Conservation (phyloP, 1,140 invertebrate species). For the Drosophila azteca region DNA sequence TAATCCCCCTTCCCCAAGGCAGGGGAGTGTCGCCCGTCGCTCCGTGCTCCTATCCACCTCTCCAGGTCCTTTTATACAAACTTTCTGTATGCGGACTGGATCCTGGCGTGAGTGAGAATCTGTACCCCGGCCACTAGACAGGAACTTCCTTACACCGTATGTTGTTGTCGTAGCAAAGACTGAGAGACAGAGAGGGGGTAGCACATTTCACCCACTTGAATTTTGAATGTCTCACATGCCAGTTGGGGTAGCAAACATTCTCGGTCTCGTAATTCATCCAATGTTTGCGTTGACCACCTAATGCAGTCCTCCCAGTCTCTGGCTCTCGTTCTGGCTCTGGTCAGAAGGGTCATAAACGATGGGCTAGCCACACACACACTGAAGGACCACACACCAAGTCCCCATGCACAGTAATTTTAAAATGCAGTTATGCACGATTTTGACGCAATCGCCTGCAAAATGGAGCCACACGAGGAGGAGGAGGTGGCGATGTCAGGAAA, state of each 20-base stretch:
- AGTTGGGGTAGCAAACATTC: background rate
- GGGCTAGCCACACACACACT: conserved; percentile 5
- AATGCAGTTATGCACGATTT: conserved; percentile 58
- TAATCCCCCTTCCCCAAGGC: too few relatives aligned
- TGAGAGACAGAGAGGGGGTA: too few relatives aligned
- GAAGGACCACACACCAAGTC: background rate
- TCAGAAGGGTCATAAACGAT: conserved; percentile 15
- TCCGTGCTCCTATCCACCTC: too few relatives aligned
- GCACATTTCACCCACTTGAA: background rate
- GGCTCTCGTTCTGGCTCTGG: background rate
- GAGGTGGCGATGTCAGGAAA: background rate
- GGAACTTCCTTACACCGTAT: too few relatives aligned
- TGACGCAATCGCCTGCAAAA: conserved; percentile 25
- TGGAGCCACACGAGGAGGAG: background rate
- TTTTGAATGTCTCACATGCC: background rate
- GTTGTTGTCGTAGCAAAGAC: too few relatives aligned
- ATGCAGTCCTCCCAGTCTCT: background rate
- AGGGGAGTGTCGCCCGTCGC: too few relatives aligned
- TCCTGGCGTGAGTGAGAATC: too few relatives aligned
- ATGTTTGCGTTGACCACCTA: background rate
- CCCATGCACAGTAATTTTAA: conserved; percentile 56
- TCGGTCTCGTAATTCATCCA: background rate
- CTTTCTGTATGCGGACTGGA: too few relatives aligned
- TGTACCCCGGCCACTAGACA: too few relatives aligned
- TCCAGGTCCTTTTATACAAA: too few relatives aligned